A percentile compares a stretch with the other conserved stretches of the same genome.
phyloP scores from a whole-genome alignment of 2,797 vertebrate genomes.

The Phoebastria nigripes region DNA sequence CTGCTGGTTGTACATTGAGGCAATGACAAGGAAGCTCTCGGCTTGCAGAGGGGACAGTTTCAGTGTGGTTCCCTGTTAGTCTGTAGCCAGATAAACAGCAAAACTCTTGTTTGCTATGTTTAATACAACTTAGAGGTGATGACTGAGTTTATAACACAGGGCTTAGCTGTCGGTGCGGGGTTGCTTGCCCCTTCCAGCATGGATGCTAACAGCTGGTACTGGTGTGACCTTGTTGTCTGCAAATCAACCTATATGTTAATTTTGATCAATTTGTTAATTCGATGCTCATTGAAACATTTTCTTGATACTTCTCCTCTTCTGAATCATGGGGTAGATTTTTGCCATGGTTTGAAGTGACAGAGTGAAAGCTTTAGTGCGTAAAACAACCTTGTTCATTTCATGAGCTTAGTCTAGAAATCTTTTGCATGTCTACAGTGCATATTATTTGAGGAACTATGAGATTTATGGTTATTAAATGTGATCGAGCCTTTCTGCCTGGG shows the following conservation, averaged over 20 bases:
- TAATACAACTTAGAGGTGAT: not conserved
- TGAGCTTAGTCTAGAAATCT: not conserved
- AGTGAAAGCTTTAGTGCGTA: not conserved
- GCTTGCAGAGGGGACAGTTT: not conserved
- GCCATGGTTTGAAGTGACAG: not conserved
- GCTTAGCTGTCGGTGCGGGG: accelerated
- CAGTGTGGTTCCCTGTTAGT: not conserved
- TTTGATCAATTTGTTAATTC: not conserved
- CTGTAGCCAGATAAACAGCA: not conserved
- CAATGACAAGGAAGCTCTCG: not conserved
- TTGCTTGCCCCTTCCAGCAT: not conserved
- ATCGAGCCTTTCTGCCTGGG: not conserved
- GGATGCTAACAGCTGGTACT: not conserved
- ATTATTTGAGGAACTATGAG: not conserved
- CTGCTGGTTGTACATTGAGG: not conserved
- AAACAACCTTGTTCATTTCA: not conserved
- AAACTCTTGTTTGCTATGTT: not conserved
- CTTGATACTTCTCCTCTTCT: not conserved
- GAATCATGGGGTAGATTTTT: not conserved
- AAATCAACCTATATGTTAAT: not conserved
- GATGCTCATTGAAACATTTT: accelerated
- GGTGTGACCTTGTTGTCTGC: not conserved
- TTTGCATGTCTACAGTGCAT: accelerated
- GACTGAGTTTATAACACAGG: not conserved
- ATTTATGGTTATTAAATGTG: not conserved